These are phyloP conservation scores for Rhogogaster chlorosoma DNA, from an alignment of 2,888 invertebrate species.

Conservation along the genomic window DNA sequence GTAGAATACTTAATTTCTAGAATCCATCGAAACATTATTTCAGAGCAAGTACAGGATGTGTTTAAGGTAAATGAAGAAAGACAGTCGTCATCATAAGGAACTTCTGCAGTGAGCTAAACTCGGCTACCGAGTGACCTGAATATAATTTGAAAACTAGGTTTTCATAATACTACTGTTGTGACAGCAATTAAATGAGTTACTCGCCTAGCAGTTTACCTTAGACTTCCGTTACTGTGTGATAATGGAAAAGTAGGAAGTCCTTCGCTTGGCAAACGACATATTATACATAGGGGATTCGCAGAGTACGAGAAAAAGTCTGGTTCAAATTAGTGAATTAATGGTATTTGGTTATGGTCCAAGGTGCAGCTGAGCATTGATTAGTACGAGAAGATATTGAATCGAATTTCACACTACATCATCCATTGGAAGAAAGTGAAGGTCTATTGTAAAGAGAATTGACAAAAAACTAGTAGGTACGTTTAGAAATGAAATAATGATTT, in stretches of 20 bases:
- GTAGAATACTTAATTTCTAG: neutral
- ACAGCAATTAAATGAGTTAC: constrained; percentile 28
- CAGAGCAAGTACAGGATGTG: neutral
- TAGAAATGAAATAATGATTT: neutral
- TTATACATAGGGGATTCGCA: neutral
- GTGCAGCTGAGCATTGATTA: neutral
- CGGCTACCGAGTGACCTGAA: neutral
- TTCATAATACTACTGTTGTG: neutral
- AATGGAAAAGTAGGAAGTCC: constrained; percentile 28
- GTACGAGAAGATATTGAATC: constrained; percentile 3
- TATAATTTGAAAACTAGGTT: neutral
- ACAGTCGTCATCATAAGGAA: neutral
- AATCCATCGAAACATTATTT: neutral
- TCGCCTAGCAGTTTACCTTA: neutral
- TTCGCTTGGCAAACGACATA: constrained; percentile 7
- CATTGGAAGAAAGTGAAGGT: neutral
- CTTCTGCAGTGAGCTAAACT: constrained; percentile 1
- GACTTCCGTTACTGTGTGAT: constrained; percentile 39
- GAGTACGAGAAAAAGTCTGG: neutral
- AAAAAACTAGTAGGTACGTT: neutral
- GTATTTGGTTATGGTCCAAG: neutral
- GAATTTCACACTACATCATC: neutral
- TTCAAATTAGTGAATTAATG: neutral
- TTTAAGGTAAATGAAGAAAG: neutral
- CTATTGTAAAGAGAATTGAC: neutral